Percentiles rank a stretch among this genome's conserved stretches.
These are phyloP conservation scores for Pseudopipra pipra DNA, from an alignment of 2,113 vertebrate species.

Conservation along the genomic window DNA sequence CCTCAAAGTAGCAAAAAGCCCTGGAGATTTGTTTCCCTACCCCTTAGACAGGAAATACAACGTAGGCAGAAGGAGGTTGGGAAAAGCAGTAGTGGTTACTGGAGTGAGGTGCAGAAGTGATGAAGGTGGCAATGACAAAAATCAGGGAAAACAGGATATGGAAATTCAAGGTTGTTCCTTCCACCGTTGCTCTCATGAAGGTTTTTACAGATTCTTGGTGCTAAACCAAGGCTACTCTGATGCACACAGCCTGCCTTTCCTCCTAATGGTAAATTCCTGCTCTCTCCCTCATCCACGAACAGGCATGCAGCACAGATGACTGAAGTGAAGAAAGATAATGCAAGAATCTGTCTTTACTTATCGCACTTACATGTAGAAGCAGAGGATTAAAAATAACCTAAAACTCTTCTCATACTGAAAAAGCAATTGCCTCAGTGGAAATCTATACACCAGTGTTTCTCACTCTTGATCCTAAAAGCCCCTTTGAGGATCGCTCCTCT, in stretches of 20 bases:
- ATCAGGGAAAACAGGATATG: background rate
- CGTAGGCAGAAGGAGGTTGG: background rate
- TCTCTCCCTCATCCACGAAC: background rate
- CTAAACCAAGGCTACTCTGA: background rate
- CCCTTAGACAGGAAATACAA: background rate
- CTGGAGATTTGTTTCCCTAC: background rate
- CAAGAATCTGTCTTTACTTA: slow-evolving; percentile 1
- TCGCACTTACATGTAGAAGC: background rate
- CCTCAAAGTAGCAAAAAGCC: background rate
- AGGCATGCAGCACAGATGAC: slow-evolving; percentile 19
- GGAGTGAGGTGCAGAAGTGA: background rate
- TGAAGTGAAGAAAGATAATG: slow-evolving; percentile 3
- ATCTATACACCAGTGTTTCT: background rate
- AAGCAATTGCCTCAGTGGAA: background rate
- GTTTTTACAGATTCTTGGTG: background rate
- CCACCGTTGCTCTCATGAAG: background rate
- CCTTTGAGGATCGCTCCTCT: background rate
- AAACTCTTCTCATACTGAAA: background rate
- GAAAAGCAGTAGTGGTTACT: background rate
- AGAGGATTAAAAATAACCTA: slow-evolving; percentile 30
- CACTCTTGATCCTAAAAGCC: background rate
- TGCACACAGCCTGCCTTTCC: background rate
- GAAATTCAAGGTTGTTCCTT: background rate
- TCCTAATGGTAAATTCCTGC: background rate
- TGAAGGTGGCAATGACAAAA: background rate